Evolutionary conservation across 2,797 vertebrate species (phyloP).

Genomic region (Cyclura pinguis): DNA sequence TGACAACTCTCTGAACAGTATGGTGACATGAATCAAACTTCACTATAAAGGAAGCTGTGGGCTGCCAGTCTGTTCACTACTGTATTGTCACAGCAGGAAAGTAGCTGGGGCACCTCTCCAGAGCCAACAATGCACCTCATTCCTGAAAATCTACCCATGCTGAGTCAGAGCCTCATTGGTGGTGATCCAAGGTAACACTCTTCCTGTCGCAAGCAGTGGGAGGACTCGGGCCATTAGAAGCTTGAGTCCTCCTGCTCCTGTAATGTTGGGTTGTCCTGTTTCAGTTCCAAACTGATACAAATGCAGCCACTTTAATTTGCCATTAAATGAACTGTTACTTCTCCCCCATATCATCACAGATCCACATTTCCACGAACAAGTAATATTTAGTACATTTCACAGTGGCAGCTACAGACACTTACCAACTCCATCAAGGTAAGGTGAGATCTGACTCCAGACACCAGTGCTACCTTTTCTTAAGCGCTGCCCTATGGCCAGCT

Average conservation of each 20-base stretch:
- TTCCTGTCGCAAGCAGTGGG: too few species aligned
- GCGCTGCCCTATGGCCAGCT: slow-evolving; percentile 90
- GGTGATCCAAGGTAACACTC: too few species aligned
- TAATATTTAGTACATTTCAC: background rate
- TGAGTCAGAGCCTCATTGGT: too few species aligned
- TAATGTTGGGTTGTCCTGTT: background rate
- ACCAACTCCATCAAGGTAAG: slow-evolving; percentile 89
- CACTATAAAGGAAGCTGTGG: background rate
- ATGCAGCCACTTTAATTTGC: background rate
- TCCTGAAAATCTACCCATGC: too few species aligned
- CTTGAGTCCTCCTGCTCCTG: too few species aligned
- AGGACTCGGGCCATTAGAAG: too few species aligned
- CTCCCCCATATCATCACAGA: background rate
- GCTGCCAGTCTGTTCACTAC: too few species aligned
- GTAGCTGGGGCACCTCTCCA: too few species aligned
- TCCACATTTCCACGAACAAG: background rate
- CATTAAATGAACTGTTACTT: background rate
- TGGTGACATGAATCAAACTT: background rate
- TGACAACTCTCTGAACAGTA: background rate
- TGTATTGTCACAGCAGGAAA: too few species aligned
- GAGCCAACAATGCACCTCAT: too few species aligned
- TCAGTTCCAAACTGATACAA: background rate
- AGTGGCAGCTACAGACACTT: slow-evolving; percentile 23
- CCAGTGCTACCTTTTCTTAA: slow-evolving; percentile 86
- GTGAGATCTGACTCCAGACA: slow-evolving; percentile 89